These are phyloP conservation scores for Charanyca ferruginea DNA, from an alignment of 2,888 invertebrate species.

Conservation along the genomic window DNA sequence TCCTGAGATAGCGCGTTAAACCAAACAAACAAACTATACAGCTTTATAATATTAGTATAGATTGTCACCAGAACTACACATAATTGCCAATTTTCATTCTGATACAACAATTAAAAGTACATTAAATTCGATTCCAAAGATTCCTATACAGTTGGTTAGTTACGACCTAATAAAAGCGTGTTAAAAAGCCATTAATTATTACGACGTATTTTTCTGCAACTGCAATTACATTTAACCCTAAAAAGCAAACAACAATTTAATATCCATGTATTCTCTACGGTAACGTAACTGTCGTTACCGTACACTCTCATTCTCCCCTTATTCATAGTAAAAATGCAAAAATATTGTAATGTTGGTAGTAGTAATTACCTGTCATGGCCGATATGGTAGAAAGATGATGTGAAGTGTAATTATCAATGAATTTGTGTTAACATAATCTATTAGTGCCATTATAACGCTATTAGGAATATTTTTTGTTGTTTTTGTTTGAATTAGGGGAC, in stretches of 20 bases:
- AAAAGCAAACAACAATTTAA: neutral
- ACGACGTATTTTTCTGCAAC: neutral
- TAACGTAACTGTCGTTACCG: neutral
- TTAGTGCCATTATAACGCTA: conserved; percentile 62
- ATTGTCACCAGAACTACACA: too few relatives aligned
- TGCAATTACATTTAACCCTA: neutral
- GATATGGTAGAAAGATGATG: conserved; percentile 42
- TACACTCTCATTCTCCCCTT: conserved; percentile 8
- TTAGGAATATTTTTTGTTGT: conserved; percentile 53
- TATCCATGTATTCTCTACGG: conserved; percentile 1
- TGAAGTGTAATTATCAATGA: conserved; percentile 62
- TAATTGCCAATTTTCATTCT: too few relatives aligned
- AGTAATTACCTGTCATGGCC: conserved; percentile 52
- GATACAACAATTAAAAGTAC: too few relatives aligned
- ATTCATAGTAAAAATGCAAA: conserved; percentile 47
- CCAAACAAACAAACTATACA: too few relatives aligned
- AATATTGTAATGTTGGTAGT: conserved; percentile 33
- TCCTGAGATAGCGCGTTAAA: too few relatives aligned
- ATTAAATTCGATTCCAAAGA: too few relatives aligned
- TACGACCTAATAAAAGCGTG: neutral
- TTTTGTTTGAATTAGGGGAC: conserved; percentile 41
- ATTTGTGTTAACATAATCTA: conserved; percentile 59
- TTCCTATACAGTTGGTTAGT: too few relatives aligned
- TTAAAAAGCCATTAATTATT: neutral
- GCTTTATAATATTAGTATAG: too few relatives aligned